Evolutionary conservation across 2,113 vertebrate species (phyloP).

Genomic region (Neogobius melanostomus): DNA sequence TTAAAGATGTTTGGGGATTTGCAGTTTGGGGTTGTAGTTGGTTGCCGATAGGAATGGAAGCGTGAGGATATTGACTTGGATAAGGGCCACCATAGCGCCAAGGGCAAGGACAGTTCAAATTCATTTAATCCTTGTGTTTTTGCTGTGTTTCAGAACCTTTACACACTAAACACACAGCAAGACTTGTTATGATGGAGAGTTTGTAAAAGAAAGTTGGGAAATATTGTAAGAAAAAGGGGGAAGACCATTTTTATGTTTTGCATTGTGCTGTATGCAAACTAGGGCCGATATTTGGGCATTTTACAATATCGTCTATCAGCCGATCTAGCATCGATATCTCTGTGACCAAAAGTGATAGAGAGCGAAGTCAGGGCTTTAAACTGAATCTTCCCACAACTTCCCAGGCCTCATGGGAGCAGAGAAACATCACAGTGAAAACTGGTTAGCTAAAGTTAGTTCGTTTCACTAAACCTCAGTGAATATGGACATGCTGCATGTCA

Average conservation of each 20-base stretch:
- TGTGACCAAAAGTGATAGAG: too few species aligned
- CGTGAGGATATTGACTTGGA: constrained; percentile 58
- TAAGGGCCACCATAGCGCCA: constrained; percentile 44
- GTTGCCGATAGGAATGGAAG: constrained; percentile 25
- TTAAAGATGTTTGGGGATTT: constrained; percentile 32
- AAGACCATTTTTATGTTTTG: too few species aligned
- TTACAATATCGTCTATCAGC: neutral
- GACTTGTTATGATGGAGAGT: neutral
- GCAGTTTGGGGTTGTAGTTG: constrained; percentile 51
- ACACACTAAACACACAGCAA: constrained; percentile 17
- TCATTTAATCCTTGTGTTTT: constrained; percentile 70
- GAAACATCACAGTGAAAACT: too few species aligned
- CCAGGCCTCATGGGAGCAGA: too few species aligned
- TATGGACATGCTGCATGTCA: too few species aligned
- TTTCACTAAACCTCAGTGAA: too few species aligned
- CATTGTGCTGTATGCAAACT: too few species aligned
- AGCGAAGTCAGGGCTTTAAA: too few species aligned
- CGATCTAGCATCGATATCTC: too few species aligned
- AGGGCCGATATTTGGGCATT: neutral
- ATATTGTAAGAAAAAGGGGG: neutral
- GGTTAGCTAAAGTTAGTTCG: too few species aligned
- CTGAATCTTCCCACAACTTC: too few species aligned
- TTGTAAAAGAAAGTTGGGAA: neutral
- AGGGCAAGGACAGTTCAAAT: constrained; percentile 69
- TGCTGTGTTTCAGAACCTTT: constrained; percentile 41